These are phyloP conservation scores for Stenodema calcarata DNA, from an alignment of 2,888 invertebrate species.

Conservation along the genomic window DNA sequence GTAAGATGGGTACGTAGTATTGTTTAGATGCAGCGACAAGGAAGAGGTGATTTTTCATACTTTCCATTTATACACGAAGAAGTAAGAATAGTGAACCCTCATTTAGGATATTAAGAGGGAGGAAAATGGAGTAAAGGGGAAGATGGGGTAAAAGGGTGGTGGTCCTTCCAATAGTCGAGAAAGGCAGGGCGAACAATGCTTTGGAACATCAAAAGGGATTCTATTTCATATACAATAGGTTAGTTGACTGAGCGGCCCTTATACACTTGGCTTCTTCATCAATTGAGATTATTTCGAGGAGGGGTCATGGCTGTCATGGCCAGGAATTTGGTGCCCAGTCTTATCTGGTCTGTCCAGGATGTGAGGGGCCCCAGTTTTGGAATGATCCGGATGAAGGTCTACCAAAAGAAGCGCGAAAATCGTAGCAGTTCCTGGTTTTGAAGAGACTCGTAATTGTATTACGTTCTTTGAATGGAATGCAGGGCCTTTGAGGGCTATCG, in stretches of 20 bases:
- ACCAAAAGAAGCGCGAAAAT: not conserved
- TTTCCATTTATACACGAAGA: not conserved
- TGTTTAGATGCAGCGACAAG: not conserved
- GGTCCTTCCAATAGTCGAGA: not conserved
- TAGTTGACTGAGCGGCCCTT: constrained; percentile 8
- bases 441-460: not conserved
- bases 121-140: not conserved
- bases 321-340: not conserved
- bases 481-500: constrained; percentile 16
- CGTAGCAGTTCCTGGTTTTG: not conserved
- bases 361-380: not conserved
- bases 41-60: not conserved
- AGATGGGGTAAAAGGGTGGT: not conserved
- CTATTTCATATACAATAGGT: constrained; percentile 6
- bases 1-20: not conserved
- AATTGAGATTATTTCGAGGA: constrained; percentile 1
- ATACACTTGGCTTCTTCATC: not conserved
- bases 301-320: not conserved
- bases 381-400: not conserved
- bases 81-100: not conserved
- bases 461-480: constrained; percentile 11
- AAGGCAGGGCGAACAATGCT: not conserved
- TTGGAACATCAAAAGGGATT: not conserved
- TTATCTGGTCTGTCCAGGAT: not conserved
- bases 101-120: not conserved